A percentile compares a stretch with the other conserved stretches of the same genome.
Evolutionary conservation across 2,888 invertebrate genomes (phyloP).

Genomic region (Sialis lutaria): DNA sequence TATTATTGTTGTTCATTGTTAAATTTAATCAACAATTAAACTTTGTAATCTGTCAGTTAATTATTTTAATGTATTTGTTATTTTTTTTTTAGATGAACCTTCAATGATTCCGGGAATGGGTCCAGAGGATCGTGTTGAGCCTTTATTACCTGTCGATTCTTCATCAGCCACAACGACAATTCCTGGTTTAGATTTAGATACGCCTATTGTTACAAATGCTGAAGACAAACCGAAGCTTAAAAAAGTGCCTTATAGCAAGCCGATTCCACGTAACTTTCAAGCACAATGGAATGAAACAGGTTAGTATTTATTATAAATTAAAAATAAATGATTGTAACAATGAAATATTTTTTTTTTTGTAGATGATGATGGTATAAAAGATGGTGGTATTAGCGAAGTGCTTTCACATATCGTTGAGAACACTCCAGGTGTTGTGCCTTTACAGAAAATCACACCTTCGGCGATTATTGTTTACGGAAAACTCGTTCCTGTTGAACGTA

Average conservation of each 20-base stretch:
- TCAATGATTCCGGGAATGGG: conserved; percentile 92
- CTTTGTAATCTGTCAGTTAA: conserved; percentile 4
- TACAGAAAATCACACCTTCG: conserved; percentile 59
- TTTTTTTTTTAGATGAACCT: conserved; percentile 44
- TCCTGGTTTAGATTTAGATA: conserved; percentile 75
- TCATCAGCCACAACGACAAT: conserved; percentile 56
- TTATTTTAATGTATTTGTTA: background rate
- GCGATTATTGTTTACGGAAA: conserved; percentile 74
- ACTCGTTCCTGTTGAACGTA: conserved; percentile 55
- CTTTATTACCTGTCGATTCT: conserved; percentile 65
- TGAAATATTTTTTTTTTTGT: conserved; percentile 7
- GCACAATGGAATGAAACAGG: conserved; percentile 87
- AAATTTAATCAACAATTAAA: conserved; percentile 3
- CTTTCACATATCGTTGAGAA: conserved; percentile 58
- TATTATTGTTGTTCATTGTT: background rate
- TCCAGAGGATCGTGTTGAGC: conserved; percentile 84
- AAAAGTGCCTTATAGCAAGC: conserved; percentile 87
- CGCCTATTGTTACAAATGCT: conserved; percentile 30
- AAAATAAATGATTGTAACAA: background rate
- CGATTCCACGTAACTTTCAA: conserved; percentile 90
- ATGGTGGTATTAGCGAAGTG: conserved; percentile 41
- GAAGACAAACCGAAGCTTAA: conserved; percentile 58
- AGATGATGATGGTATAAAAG: conserved; percentile 26
- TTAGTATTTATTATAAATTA: background rate
- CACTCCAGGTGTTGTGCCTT: conserved; percentile 60